Evolutionary conservation across 1,140 invertebrate genomes (phyloP).

Genomic region (Ips nitidus): DNA sequence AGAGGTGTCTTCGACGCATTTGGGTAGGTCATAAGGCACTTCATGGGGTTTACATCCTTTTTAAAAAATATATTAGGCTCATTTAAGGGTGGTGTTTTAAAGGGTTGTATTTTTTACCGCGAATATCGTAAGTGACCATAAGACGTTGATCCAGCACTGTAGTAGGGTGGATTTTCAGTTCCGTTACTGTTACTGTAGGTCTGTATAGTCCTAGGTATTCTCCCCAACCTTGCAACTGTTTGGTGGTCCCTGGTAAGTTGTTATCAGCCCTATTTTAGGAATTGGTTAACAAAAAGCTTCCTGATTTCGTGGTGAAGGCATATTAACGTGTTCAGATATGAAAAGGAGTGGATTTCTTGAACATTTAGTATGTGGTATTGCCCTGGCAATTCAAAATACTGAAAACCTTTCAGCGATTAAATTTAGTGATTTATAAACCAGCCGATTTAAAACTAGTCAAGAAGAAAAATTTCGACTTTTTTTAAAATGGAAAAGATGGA

Average conservation of each 20-base stretch:
- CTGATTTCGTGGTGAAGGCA: too few species aligned
- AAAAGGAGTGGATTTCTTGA: too few species aligned
- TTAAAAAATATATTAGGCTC: constrained; percentile 5
- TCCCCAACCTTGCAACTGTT: constrained; percentile 42
- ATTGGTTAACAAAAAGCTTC: too few species aligned
- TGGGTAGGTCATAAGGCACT: constrained; percentile 13
- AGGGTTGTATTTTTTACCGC: constrained; percentile 32
- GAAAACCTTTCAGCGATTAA: too few species aligned
- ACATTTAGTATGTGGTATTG: too few species aligned
- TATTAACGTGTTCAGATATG: too few species aligned
- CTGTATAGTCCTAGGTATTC: constrained; percentile 47
- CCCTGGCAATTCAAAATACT: too few species aligned
- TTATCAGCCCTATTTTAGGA: not conserved
- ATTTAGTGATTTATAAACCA: too few species aligned
- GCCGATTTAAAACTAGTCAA: too few species aligned
- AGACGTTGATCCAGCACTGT: constrained; percentile 44
- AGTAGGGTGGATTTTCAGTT: constrained; percentile 40
- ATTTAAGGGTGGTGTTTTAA: not conserved
- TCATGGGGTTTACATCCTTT: constrained; percentile 21
- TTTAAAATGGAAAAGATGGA: too few species aligned
- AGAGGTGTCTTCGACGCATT: constrained; percentile 14
- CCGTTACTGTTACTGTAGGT: constrained; percentile 46
- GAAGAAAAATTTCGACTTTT: too few species aligned
- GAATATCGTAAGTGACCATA: constrained; percentile 47
- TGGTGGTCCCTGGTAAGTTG: not conserved